Base-by-base conservation (phyloP, 2,113 vertebrate species). In the Oncorhynchus clarkii region DNA sequence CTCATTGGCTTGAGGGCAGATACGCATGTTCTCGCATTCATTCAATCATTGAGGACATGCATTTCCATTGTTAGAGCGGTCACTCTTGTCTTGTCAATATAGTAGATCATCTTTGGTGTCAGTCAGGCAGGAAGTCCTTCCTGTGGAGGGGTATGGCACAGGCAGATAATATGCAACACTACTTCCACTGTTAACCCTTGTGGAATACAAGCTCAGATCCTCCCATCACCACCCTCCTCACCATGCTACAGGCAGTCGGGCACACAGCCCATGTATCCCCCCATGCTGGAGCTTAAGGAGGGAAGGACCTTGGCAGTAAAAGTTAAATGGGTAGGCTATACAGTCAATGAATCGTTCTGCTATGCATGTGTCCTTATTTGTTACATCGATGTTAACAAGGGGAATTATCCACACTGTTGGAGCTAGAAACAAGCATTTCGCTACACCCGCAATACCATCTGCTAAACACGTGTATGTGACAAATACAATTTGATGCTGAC, bases 71-170 rank as follows among this genome's bases (percentile, higher is more conserved):
- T 45, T 45, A 45, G 39, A 45, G 39, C 9, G 0, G 39, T 45
- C 39, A 45, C 39, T 45, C 39, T 2, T 45, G 11, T 45, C 39
- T 45, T 45, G 39, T 45, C 39, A 45, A 45, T 45, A 45, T 45
- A 45, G 39, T 45, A 45, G 39, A 45, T 45, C 9, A 45, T 11
- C 39, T 45, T 45, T 45, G 9, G 39, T 45, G 39, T 45, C 39
- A 45, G 39, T 11, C 76, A 79, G 77, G 76, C 89, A 89, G 87
- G 87, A 88, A 85, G 84, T 78, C 82, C 82, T 78, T 88, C 86
- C 87, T 90, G 84, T 75, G 57, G 13, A 70, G 77, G 74, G 59
- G 79, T 70, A 78, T 34, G 74, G 65, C 65, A 39, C 65, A 29
- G 27, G 26, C 16, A 57, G 54, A 45, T 45, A 45, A 14, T 45